Base-by-base conservation (phyloP, 2,888 invertebrate species). In the Torymus tubicola region DNA sequence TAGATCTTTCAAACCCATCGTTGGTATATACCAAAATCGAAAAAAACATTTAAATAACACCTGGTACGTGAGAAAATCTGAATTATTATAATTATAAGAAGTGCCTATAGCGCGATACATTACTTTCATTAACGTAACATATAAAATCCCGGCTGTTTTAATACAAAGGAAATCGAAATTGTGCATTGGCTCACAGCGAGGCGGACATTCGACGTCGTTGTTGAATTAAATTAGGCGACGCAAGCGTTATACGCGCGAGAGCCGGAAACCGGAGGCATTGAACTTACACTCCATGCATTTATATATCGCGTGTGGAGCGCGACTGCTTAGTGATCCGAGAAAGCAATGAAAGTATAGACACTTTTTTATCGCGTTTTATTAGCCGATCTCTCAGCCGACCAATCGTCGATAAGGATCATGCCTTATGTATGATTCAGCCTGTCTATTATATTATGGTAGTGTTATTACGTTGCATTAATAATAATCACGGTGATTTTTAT, bases 241-340 rank as follows among this genome's bases (percentile, higher is more conserved):
- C 18, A 60, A 42, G 8, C 42, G 42, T 21, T 21, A 21, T 42
- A 42, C 42, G 42, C 42, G 42, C 31, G 70, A 74, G 18, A 75
- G 80, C 75, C 80, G 80, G 80, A 75, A 75, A 42, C 64, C 58
- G 53, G 53, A 80, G 80, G 60, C 80, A 75, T 80, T 80, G 75
- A 80, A 80, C 80, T 70, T 79, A 63, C 70, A 31, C 42, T 10
- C 42, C 57, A 52, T 65, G 80, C 53, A 55, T 74, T 70, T 74
- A 18, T 74, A 18, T 81, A 42, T 42, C 42, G 42, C 67, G 58
- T 31, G n/a, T 65, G 81, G 83, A 81, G 74, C 31, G 16, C 57
- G 58, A 60, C 42, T 65, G 73, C 24, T 61, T 69, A 57, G 73
- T 61, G 50, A 69, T 31, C 31, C 74, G 61, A 60, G 69, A 74